Base-by-base conservation (phyloP, 2,113 vertebrate species). In the Phaethon lepturus region DNA sequence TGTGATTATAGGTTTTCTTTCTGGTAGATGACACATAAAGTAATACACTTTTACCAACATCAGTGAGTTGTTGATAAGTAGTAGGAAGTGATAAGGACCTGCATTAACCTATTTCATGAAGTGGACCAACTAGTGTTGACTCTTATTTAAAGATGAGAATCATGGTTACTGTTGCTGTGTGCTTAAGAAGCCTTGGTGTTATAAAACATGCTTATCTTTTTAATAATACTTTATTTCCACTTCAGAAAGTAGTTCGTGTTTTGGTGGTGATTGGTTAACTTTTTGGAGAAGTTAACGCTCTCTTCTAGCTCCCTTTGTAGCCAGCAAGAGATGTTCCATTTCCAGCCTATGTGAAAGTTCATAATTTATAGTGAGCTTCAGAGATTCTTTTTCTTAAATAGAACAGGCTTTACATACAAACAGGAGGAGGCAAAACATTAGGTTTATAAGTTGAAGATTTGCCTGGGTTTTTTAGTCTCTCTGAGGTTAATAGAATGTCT, bases 161-260 rank as follows among this genome's bases (percentile, higher is more conserved):
- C 3, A 7, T 45, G 42, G 17, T 68, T 62, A 29, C 95, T 95
- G 29, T 68, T 82, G 52, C 10, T 79, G 44, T 16, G 40, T 82
- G 17, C 67, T 69, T 93, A 73, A 85, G 88, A 92, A 50, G 63
- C 58, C 31, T 73, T 45, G 26, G 40, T 64, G 67, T 77, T 97
- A 50, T 35, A 82, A 82, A 95, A 47, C 49, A 11, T 50, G 38
- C 88, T 77, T 84, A 45, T 95, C 84, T 75, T 58, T 77, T 77
- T 62, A 75, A 74, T 88, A 86, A 68, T 76, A 25, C 68, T 85
- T 60, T 33, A 35, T 90, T 93, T 84, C 50, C 16, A 47, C 42
- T 60, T 83, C 63, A 86, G 58, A 71, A 73, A 83, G 35, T 73
- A 76, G 62, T 42, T 88, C 0, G 0, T 33, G 25, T 64, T 81